A percentile compares a stretch with the other conserved stretches of the same genome.
Evolutionary conservation across 64 coral and sea anemone species (phyloP).

Genomic region (Stylophora pistillata): DNA sequence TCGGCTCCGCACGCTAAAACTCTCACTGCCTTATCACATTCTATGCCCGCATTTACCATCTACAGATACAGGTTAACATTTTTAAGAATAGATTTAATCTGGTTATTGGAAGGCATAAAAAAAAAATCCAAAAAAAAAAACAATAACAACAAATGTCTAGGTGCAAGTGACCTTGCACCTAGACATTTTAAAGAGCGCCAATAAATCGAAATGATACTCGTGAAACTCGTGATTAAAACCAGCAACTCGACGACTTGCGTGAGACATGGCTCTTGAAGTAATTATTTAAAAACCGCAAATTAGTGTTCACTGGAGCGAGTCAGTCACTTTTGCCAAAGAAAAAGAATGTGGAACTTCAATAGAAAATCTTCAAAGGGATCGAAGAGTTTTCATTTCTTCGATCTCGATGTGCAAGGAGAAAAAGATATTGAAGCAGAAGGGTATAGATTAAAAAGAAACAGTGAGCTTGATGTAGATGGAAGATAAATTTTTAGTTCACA

Average conservation of each 20-base stretch:
- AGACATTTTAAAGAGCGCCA: neutral
- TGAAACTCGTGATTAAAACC: conserved; percentile 20
- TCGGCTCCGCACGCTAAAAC: neutral
- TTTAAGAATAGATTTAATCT: neutral
- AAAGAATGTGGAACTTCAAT: no score
- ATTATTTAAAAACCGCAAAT: neutral
- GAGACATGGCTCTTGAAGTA: neutral
- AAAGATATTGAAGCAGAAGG: no score
- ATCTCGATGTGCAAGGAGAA: no score
- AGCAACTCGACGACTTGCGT: neutral
- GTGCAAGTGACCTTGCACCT: neutral
- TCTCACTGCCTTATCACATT: neutral
- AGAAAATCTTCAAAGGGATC: no score
- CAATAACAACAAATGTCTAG: neutral
- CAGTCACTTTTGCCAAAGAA: no score
- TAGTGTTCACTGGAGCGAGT: neutral
- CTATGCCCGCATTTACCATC: no score
- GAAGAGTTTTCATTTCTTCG: no score
- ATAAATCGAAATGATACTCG: neutral
- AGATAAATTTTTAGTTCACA: no score
- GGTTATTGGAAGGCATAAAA: neutral
- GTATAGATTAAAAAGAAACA: no score
- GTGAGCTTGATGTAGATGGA: no score
- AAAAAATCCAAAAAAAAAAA: neutral
- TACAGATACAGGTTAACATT: no score